Evolutionary conservation across 2,797 vertebrate genomes (phyloP).

Genomic region (Merluccius polli): DNA sequence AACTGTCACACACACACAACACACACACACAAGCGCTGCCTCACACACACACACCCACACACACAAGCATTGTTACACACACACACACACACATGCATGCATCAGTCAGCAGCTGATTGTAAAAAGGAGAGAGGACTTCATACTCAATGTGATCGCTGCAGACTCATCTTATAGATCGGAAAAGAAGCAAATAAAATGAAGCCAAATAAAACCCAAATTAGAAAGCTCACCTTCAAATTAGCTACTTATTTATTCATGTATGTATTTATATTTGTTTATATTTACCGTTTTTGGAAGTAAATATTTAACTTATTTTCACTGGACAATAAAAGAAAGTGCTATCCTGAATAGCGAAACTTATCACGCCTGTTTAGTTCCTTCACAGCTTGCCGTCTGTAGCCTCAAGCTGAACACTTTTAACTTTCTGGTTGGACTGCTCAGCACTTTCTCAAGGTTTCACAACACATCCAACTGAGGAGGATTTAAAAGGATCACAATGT

Average conservation of each 20-base stretch:
- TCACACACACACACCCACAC: not conserved
- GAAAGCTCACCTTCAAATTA: no score
- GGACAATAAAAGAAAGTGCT: not conserved
- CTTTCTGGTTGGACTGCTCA: no score
- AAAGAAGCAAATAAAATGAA: no score
- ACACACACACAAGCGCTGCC: not conserved
- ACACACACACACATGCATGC: no score
- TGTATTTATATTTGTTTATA: no score
- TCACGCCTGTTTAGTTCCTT: constrained; percentile 24
- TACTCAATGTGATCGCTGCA: constrained; percentile 9
- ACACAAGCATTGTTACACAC: not conserved
- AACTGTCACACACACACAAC: not conserved
- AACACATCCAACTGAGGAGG: no score
- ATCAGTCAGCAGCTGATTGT: constrained; percentile 28
- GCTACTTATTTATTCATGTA: no score
- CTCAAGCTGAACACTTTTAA: not conserved
- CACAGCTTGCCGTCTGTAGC: constrained; percentile 7
- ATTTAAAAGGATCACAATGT: no score
- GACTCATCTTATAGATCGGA: no score
- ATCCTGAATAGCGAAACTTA: constrained; percentile 25
- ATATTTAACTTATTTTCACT: not conserved
- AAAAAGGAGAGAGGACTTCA: constrained; percentile 37
- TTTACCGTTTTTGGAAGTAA: not conserved
- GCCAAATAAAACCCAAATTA: no score
- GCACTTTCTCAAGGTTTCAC: no score